These are phyloP conservation scores for Leptopilina clavipes DNA, from an alignment of 1,140 invertebrate genomes.

Conservation along the genomic window DNA sequence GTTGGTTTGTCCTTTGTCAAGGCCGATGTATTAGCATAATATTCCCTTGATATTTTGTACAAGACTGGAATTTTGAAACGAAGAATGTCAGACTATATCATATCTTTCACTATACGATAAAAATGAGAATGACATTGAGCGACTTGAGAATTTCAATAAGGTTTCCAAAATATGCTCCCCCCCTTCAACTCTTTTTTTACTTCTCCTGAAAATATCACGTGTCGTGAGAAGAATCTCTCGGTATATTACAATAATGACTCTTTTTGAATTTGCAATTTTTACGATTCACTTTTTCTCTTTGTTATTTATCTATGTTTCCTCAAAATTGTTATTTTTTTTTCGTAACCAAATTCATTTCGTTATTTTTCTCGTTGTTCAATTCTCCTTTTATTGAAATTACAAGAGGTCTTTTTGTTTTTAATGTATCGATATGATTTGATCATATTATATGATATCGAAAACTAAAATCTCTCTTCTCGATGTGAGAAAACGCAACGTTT, in stretches of 20 bases:
- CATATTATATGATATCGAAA: too few relatives aligned
- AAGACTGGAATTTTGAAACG: background rate
- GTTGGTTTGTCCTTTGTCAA: background rate
- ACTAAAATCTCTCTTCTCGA: too few relatives aligned
- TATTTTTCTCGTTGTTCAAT: too few relatives aligned
- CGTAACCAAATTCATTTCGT: too few relatives aligned
- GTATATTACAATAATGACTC: background rate
- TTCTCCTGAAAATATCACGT: background rate
- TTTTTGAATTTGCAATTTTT: background rate
- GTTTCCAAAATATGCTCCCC: background rate
- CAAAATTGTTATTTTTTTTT: too few relatives aligned
- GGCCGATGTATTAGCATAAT: background rate
- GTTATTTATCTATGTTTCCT: too few relatives aligned
- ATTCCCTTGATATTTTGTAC: conserved; percentile 24
- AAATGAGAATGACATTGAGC: background rate
- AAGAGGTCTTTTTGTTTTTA: too few relatives aligned
- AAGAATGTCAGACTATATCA: background rate
- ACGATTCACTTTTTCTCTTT: too few relatives aligned
- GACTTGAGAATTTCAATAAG: conserved; percentile 19
- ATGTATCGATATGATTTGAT: too few relatives aligned
- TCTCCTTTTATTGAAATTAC: too few relatives aligned
- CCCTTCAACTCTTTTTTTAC: background rate
- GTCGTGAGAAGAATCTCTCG: background rate
- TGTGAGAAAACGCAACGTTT: too few relatives aligned
- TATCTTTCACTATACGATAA: background rate